Evolutionary conservation across 2,888 invertebrate genomes (phyloP).

Genomic region (Agriopis marginaria): DNA sequence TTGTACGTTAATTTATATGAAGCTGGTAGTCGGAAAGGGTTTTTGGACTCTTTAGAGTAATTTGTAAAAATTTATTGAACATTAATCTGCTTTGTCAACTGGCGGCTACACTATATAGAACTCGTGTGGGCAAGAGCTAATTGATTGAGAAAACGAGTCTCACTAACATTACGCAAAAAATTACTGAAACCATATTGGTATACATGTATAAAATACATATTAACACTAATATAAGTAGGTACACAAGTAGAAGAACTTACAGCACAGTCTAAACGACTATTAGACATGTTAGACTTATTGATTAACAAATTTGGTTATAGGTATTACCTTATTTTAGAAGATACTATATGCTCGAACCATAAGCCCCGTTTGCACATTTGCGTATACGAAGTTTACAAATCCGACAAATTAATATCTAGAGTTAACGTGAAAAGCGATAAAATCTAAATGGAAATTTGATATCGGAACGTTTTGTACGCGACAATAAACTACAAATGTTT

Average conservation of each 20-base stretch:
- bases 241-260: not conserved
- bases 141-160: conserved; percentile 2
- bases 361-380: conserved; percentile 6
- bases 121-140: conserved; percentile 4
- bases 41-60: conserved; percentile 17
- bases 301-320: not conserved
- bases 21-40: conserved; percentile 26
- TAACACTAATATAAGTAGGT: conserved; percentile 4
- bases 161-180: conserved; percentile 1
- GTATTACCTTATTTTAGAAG: too few species aligned
- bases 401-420: conserved; percentile 26
- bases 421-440: conserved; percentile 35
- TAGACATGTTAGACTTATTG: not conserved
- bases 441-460: conserved; percentile 44
- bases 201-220: not conserved
- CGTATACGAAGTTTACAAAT: conserved; percentile 16
- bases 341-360: not conserved
- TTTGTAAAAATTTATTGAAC: conserved; percentile 20
- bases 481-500: conserved; percentile 30
- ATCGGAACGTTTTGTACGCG: conserved; percentile 32
- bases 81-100: not conserved
- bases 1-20: conserved; percentile 28
- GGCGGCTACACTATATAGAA: not conserved
- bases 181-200: conserved; percentile 8
- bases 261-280: not conserved